Conservation (phyloP, 2,888 invertebrate species). For the Peribatodes rhomboidaria region DNA sequence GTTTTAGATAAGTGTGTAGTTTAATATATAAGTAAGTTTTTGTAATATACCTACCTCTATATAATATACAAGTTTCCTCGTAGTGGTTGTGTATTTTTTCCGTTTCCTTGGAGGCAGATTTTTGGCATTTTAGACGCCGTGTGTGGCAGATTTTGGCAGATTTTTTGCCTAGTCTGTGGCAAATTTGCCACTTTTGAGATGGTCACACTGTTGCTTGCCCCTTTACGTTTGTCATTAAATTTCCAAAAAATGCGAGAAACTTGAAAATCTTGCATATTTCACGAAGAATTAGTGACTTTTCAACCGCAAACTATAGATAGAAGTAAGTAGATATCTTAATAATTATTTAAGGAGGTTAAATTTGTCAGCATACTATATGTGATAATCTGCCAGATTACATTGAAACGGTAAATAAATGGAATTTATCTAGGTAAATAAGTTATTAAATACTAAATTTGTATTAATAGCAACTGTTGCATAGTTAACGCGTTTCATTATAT, state of each 20-base stretch:
- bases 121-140: too few species aligned
- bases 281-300: constrained; percentile 13
- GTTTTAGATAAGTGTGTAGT: too few species aligned
- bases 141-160: too few species aligned
- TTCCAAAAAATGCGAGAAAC: constrained; percentile 40
- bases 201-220: too few species aligned
- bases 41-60: too few species aligned
- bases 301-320: not conserved
- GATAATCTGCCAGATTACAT: constrained; percentile 6
- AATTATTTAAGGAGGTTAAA: not conserved
- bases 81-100: too few species aligned
- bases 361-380: not conserved
- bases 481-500: not conserved
- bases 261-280: constrained; percentile 34
- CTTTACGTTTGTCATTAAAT: constrained; percentile 35
- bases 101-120: too few species aligned
- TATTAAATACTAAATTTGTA: not conserved
- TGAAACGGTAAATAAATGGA: constrained; percentile 22
- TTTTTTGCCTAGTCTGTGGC: too few species aligned
- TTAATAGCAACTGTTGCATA: not conserved
- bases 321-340: constrained; percentile 24
- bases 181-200: too few species aligned
- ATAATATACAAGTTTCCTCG: too few species aligned
- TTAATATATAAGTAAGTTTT: too few species aligned
- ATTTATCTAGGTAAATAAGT: not conserved